A percentile compares a stretch with the other conserved stretches of the same genome.
phyloP scores from a whole-genome alignment of 64 coral and sea anemone genomes.

The Dendrophyllia cribrosa region DNA sequence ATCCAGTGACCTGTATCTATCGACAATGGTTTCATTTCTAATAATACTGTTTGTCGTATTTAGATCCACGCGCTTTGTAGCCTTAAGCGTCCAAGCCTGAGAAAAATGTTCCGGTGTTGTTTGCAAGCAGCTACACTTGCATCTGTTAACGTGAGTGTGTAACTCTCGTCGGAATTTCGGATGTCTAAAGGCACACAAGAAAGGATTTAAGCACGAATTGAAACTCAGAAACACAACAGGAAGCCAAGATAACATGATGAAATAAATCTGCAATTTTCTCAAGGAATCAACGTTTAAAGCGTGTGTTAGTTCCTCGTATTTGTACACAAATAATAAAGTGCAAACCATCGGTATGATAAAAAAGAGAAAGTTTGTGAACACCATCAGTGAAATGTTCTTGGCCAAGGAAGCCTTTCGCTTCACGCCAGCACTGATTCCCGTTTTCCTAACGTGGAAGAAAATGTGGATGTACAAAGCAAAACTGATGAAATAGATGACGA shows the following conservation, averaged over 20 bases:
- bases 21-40: neutral
- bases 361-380: slow-evolving; percentile 61
- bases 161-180: slow-evolving; percentile 42
- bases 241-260: slow-evolving; percentile 63
- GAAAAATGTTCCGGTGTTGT: no score
- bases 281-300: slow-evolving; percentile 28
- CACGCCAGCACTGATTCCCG: slow-evolving; percentile 33
- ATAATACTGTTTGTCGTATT: neutral
- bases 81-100: no score
- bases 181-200: slow-evolving; percentile 66
- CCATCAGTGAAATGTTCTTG: slow-evolving; percentile 53
- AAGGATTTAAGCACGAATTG: slow-evolving; percentile 75
- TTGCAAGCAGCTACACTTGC: no score
- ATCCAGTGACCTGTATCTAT: slow-evolving; percentile 9
- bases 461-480: slow-evolving; percentile 61
- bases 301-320: neutral
- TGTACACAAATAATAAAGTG: slow-evolving; percentile 57
- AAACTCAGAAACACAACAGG: slow-evolving; percentile 59
- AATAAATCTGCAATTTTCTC: slow-evolving; percentile 21
- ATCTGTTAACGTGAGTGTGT: no score
- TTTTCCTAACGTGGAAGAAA: slow-evolving; percentile 32
- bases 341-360: slow-evolving; percentile 42
- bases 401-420: slow-evolving; percentile 61
- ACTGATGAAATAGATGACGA: slow-evolving; percentile 36
- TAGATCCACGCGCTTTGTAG: neutral